Percentiles rank a stretch among this genome's conserved stretches.
Conservation (phyloP, 2,888 invertebrate species). For the Dendrolimus houi region DNA sequence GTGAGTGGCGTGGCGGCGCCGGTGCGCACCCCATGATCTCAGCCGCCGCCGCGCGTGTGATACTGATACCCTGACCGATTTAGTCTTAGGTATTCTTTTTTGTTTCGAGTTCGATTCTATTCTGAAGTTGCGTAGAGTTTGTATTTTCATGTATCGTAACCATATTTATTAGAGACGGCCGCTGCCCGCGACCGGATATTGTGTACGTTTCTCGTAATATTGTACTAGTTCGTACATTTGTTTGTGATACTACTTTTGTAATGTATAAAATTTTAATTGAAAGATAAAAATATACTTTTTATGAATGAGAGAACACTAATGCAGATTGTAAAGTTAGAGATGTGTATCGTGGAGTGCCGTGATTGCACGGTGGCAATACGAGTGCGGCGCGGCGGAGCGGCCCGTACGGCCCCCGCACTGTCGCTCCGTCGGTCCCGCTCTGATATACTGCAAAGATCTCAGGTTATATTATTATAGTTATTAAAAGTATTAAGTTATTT, state of each 20-base stretch:
- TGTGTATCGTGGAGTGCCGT: slow-evolving; percentile 39
- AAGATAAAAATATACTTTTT: slow-evolving; percentile 61
- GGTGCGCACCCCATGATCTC: slow-evolving; percentile 61
- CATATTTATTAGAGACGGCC: slow-evolving; percentile 70
- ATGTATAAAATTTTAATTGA: slow-evolving; percentile 69
- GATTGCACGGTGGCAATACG: slow-evolving; percentile 44
- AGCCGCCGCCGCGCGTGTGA: slow-evolving; percentile 67
- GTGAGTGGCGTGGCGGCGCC: slow-evolving; percentile 54
- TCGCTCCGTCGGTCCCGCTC: slow-evolving; percentile 16
- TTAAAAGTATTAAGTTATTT: slow-evolving; percentile 76
- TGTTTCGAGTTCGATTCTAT: slow-evolving; percentile 72
- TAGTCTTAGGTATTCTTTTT: slow-evolving; percentile 70
- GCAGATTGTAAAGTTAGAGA: slow-evolving; percentile 51
- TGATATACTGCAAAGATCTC: slow-evolving; percentile 67
- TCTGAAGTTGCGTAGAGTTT: slow-evolving; percentile 68
- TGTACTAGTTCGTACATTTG: slow-evolving; percentile 76
- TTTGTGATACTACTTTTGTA: slow-evolving; percentile 78
- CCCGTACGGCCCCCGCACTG: slow-evolving; percentile 16
- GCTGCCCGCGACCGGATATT: slow-evolving; percentile 40
- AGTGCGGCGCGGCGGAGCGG: slow-evolving; percentile 23
- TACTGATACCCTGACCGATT: slow-evolving; percentile 61
- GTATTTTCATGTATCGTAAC: slow-evolving; percentile 65
- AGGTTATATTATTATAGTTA: slow-evolving; percentile 72
- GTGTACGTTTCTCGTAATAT: slow-evolving; percentile 65
- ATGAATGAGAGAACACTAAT: slow-evolving; percentile 61